Percentiles rank a stretch among this genome's conserved stretches.
phyloP scores from a whole-genome alignment of 2,888 invertebrate species.

The Abrostola triplasia region DNA sequence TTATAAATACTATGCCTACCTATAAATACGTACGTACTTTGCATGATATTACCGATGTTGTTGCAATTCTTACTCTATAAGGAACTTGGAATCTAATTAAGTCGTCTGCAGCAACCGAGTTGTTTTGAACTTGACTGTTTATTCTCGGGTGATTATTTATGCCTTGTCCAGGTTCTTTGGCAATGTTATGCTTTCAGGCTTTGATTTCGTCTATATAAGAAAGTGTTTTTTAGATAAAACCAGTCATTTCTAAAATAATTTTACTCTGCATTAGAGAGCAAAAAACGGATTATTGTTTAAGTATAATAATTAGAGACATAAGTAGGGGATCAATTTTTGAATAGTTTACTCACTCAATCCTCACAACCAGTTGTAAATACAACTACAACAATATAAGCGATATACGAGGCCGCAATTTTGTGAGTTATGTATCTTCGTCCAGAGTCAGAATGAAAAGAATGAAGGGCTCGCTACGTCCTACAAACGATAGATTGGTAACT shows the following conservation, averaged over 20 bases:
- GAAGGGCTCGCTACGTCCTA: slow-evolving; percentile 35
- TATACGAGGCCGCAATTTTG: slow-evolving; percentile 13
- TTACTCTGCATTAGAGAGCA: no score
- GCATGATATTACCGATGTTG: background rate
- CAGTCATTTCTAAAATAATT: no score
- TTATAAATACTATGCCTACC: background rate
- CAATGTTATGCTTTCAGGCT: slow-evolving; percentile 13
- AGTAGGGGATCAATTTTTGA: slow-evolving; percentile 2
- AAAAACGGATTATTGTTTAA: no score
- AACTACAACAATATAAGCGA: slow-evolving; percentile 11
- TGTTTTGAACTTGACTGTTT: slow-evolving; percentile 31
- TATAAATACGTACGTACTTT: no score
- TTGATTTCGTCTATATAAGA: slow-evolving; percentile 8
- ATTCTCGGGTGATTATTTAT: slow-evolving; percentile 29
- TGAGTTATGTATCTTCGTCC: slow-evolving; percentile 17
- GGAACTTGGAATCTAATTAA: slow-evolving; percentile 36
- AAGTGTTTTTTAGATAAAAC: background rate
- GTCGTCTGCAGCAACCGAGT: slow-evolving; percentile 20
- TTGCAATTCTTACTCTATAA: background rate
- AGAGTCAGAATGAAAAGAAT: slow-evolving; percentile 29
- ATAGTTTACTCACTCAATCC: background rate
- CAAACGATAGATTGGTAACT: slow-evolving; percentile 71
- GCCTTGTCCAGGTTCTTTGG: slow-evolving; percentile 8
- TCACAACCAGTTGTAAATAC: slow-evolving; percentile 1
- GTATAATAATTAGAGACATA: no score